Percentiles rank a stretch among this genome's conserved stretches.
phyloP scores from a whole-genome alignment of 2,888 invertebrate species.

The Drosophila mimetica region DNA sequence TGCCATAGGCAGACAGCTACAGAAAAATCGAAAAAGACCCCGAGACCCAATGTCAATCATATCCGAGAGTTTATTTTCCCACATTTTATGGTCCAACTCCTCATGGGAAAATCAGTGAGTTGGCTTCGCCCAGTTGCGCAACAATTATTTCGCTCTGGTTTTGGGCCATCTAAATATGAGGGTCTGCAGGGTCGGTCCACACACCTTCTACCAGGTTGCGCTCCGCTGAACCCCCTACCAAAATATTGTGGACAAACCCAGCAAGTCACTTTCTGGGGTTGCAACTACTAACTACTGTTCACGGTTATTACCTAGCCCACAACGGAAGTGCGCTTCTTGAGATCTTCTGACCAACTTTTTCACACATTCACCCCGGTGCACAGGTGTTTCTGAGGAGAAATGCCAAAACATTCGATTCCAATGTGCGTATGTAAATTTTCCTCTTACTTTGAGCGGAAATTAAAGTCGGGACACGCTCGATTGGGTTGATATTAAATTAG shows the following conservation, averaged over 20 bases:
- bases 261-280: slow-evolving; percentile 14
- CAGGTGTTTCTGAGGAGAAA: slow-evolving; percentile 53
- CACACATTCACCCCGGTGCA: slow-evolving; percentile 56
- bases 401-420: slow-evolving; percentile 24
- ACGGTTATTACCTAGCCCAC: slow-evolving; percentile 36
- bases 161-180: slow-evolving; percentile 19
- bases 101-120: slow-evolving; percentile 75
- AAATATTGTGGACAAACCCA: neutral
- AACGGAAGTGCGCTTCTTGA: slow-evolving; percentile 69
- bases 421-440: slow-evolving; percentile 55
- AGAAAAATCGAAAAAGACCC: slow-evolving; percentile 20
- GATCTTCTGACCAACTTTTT: slow-evolving; percentile 57
- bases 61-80: slow-evolving; percentile 59
- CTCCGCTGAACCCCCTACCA: slow-evolving; percentile 53
- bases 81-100: slow-evolving; percentile 61
- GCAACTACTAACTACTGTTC: slow-evolving; percentile 39
- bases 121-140: slow-evolving; percentile 54
- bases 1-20: slow-evolving; percentile 38
- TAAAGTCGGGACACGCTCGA: slow-evolving; percentile 18
- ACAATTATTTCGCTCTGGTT: slow-evolving; percentile 48
- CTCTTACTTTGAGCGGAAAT: slow-evolving; percentile 51
- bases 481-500: slow-evolving; percentile 8
- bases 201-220: slow-evolving; percentile 44
- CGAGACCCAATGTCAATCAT: slow-evolving; percentile 64
- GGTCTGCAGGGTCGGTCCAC: slow-evolving; percentile 1